Conservation (phyloP, 2,113 vertebrate genomes). For the Aspiorhynchus laticeps region DNA sequence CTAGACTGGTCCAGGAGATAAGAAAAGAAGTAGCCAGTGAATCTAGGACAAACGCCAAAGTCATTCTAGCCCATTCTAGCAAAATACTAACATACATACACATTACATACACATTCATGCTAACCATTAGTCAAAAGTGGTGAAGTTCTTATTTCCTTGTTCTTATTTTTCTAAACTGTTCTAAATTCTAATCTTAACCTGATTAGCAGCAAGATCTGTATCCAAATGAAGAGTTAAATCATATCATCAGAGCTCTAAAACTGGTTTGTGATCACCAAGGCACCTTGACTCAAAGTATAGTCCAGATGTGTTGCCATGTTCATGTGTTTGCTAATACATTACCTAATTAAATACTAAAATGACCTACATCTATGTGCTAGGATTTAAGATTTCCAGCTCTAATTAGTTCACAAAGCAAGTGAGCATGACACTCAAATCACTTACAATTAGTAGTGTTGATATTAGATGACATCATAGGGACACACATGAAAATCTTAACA, state of each 20-base stretch:
- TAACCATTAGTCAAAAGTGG: no score
- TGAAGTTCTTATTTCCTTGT: no score
- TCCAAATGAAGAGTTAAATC: background rate
- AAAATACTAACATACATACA: background rate
- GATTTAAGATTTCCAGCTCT: background rate
- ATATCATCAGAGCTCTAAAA: background rate
- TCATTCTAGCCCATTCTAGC: background rate
- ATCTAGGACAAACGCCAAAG: background rate
- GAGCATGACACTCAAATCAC: background rate
- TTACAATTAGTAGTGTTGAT: background rate
- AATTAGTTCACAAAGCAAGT: background rate
- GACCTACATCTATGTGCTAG: background rate
- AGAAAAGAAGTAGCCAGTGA: background rate
- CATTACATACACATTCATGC: no score
- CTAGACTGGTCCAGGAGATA: background rate
- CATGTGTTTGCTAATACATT: slow-evolving; percentile 19
- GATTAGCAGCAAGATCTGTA: background rate
- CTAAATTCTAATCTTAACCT: background rate
- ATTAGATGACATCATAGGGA: background rate
- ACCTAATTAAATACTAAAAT: slow-evolving; percentile 11
- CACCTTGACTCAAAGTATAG: background rate
- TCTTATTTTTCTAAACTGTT: no score
- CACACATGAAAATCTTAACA: slow-evolving; percentile 34
- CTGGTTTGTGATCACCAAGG: background rate
- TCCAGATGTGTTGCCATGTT: background rate